These are phyloP conservation scores for Stenoptilia bipunctidactyla DNA, from an alignment of 2,888 invertebrate genomes.

Conservation along the genomic window DNA sequence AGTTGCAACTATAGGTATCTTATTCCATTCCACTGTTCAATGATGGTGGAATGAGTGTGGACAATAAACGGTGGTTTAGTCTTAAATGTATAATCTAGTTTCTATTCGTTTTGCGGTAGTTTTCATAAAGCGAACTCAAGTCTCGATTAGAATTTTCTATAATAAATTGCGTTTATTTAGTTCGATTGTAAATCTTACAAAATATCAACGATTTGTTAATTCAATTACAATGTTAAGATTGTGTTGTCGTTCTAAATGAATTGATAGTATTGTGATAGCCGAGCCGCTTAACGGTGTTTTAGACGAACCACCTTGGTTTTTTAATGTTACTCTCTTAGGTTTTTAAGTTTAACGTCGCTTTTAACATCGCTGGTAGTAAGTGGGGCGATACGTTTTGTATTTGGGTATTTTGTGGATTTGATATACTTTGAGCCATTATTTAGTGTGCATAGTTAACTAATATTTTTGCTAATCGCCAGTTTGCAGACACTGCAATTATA, in stretches of 20 bases:
- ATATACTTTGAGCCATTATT: slow-evolving; percentile 60
- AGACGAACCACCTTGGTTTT: slow-evolving; percentile 34
- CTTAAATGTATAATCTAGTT: slow-evolving; percentile 13
- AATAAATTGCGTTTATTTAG: no score
- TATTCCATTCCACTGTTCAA: no score
- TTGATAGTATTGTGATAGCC: slow-evolving; percentile 40
- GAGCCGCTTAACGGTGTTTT: slow-evolving; percentile 14
- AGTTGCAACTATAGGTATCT: slow-evolving; percentile 54
- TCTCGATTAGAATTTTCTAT: not conserved
- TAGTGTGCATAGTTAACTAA: slow-evolving; percentile 60
- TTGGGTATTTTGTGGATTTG: slow-evolving; percentile 59
- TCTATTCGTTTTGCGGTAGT: slow-evolving; percentile 7
- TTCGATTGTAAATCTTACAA: not conserved
- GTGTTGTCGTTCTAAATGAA: slow-evolving; percentile 1
- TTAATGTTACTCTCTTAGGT: slow-evolving; percentile 48
- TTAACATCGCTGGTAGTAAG: slow-evolving; percentile 43
- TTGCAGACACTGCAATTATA: slow-evolving; percentile 28
- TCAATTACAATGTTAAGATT: not conserved
- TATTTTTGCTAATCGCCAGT: slow-evolving; percentile 63
- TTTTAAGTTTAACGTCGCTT: slow-evolving; percentile 57
- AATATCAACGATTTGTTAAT: not conserved
- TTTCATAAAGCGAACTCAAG: slow-evolving; percentile 4
- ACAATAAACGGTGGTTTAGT: slow-evolving; percentile 56
- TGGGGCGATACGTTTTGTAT: slow-evolving; percentile 42
- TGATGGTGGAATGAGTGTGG: slow-evolving; percentile 52